Evolutionary conservation across 1,140 invertebrate genomes (phyloP).

Genomic region (Hycleus phaleratus): DNA sequence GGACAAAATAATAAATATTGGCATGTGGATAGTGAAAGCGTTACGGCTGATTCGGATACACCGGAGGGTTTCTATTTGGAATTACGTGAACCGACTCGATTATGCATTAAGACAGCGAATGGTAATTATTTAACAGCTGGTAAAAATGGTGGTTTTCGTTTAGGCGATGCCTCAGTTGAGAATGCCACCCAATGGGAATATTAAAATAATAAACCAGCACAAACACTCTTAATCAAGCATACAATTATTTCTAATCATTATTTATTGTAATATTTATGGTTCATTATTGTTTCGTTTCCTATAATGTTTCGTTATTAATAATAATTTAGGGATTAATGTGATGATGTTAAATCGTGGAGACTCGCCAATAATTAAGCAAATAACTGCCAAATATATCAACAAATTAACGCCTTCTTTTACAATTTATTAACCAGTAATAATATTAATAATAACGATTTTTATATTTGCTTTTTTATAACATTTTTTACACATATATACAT

Average conservation of each 20-base stretch:
- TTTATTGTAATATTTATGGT: background rate
- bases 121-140: constrained; percentile 83
- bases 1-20: constrained; percentile 92
- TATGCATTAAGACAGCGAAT: constrained; percentile 75
- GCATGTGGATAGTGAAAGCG: constrained; percentile 78
- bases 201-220: constrained; percentile 45
- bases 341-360: constrained; percentile 2
- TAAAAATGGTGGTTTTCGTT: constrained; percentile 88
- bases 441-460: too few species aligned
- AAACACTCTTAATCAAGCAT: background rate
- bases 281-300: constrained; percentile 1
- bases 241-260: background rate
- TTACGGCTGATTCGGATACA: constrained; percentile 75
- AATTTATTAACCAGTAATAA: too few species aligned
- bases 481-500: too few species aligned
- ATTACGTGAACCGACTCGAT: constrained; percentile 81
- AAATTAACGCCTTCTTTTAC: too few species aligned
- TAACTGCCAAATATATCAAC: too few species aligned
- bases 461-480: too few species aligned
- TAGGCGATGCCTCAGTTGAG: constrained; percentile 69
- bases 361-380: too few species aligned
- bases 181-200: constrained; percentile 91
- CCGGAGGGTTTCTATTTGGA: constrained; percentile 89
- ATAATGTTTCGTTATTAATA: constrained; percentile 8
- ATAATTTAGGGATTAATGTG: constrained; percentile 6